Conservation (phyloP, 1,140 invertebrate species). For the Psix sp. region DNA sequence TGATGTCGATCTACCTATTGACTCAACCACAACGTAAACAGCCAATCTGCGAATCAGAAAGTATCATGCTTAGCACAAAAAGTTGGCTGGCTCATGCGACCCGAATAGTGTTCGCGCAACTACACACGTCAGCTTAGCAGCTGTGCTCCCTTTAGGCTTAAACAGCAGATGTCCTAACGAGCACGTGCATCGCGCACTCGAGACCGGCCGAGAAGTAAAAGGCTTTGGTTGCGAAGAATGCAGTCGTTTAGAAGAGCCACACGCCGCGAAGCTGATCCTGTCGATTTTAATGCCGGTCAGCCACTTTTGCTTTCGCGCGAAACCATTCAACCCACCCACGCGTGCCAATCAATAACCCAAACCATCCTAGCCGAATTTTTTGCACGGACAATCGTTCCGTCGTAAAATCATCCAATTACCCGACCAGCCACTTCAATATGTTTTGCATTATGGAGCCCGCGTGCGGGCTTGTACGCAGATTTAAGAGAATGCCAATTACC, state of each 20-base stretch:
- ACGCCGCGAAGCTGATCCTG: constrained; percentile 48
- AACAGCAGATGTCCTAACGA: constrained; percentile 63
- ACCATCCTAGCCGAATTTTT: no score
- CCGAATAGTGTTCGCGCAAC: constrained; percentile 32
- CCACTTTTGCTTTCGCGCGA: constrained; percentile 48
- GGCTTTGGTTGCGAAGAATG: constrained; percentile 32
- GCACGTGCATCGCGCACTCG: constrained; percentile 41
- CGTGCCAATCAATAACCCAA: no score
- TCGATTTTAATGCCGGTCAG: constrained; percentile 28
- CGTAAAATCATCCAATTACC: no score
- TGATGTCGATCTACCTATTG: constrained; percentile 19
- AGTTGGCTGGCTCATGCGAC: not conserved
- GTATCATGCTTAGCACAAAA: no score
- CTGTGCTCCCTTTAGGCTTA: constrained; percentile 61
- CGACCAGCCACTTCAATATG: no score
- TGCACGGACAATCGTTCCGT: no score
- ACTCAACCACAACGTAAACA: constrained; percentile 19
- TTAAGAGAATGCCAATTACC: no score
- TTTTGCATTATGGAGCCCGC: no score
- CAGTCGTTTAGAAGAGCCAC: constrained; percentile 47
- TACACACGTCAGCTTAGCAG: constrained; percentile 59
- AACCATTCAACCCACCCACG: constrained; percentile 18
- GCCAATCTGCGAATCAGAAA: constrained; percentile 34
- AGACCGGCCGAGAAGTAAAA: constrained; percentile 19
- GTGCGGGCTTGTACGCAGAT: no score